Base-by-base conservation (phyloP, 2,113 vertebrate species). In the Gnathonemus longibarbis region DNA sequence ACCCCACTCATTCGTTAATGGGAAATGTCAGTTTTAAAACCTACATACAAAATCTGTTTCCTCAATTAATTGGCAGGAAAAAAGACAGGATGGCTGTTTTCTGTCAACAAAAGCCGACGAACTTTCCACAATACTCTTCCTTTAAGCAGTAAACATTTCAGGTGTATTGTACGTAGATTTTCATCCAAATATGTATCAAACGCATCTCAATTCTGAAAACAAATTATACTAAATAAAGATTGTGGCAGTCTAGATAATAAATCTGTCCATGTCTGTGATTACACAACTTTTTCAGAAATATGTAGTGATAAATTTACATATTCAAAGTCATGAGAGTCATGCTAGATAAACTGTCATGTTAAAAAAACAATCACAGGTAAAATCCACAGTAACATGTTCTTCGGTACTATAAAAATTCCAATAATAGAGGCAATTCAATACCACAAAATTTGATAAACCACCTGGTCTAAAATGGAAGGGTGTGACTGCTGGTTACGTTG, bases 21-120 rank as follows among this genome's bases (percentile, higher is more conserved):
- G 62, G 89, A 93, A 93, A 93, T 92, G 91, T 88, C 91, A 92
- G 87, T 93, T 92, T 92, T 84, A 85, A 84, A 89, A 89, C 89
- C 52, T 85, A 89, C 31, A 89, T 89, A 46, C 35, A 89, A 85
- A 84, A 84, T 89, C 52, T 45, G 49, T 89, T 89, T 84, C n/a
- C 89, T 56, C 77, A 84, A 48, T 89, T 84, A 62, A 89, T 39
- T 46, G 80, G 39, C 35, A 62, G 52, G 80, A 17, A 62, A 88
- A 70, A 56, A 46, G 50, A 31, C 52, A 15, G 52, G 56, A n/a
- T 45, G 53, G 31, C 27, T 89, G 11, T 39, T 84, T 80, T 66
- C 17, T 89, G 27, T 84, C 35, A 42, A 45, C 3, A 15, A 80
- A 13, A 88, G 17, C 87, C 24, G 49, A 13, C 15, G 46, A 87